Evolutionary conservation across 2,113 vertebrate genomes (phyloP).

Genomic region (Enhydra lutris): DNA sequence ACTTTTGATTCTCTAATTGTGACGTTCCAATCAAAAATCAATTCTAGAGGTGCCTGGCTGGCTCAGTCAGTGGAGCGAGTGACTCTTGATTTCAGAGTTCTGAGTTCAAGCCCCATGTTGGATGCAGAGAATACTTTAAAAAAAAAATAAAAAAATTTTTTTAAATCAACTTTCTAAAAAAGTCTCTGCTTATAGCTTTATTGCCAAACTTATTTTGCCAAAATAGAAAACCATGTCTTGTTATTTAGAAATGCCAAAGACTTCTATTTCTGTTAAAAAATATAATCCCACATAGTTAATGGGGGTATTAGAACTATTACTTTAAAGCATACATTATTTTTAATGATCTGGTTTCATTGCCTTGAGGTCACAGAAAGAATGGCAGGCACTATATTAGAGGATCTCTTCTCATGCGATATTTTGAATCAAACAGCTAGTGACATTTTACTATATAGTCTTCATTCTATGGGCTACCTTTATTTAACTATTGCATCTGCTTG

Average conservation of each 20-base stretch:
- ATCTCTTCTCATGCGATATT: not conserved
- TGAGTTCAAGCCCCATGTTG: not conserved
- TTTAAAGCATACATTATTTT: slow-evolving; percentile 1
- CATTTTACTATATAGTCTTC: not conserved
- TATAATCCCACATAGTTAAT: not conserved
- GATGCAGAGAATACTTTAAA: not conserved
- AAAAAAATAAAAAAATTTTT: not conserved
- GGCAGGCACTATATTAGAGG: not conserved
- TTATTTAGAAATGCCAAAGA: not conserved
- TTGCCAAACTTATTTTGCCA: slow-evolving; percentile 22
- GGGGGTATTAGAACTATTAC: not conserved
- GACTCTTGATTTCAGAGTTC: not conserved
- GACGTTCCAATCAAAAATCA: slow-evolving; percentile 16
- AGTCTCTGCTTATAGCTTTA: not conserved
- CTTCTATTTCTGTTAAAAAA: not conserved
- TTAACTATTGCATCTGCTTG: not conserved
- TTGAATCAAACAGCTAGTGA: not conserved
- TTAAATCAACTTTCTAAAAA: not conserved
- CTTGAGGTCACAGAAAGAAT: not conserved
- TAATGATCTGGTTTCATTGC: not conserved
- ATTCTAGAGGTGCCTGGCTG: not conserved
- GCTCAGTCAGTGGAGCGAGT: not conserved
- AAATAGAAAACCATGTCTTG: not conserved
- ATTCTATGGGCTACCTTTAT: not conserved
- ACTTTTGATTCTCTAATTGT: slow-evolving; percentile 1